Base-by-base conservation (phyloP, 2,888 invertebrate genomes). In the Conchocele bisecta region DNA sequence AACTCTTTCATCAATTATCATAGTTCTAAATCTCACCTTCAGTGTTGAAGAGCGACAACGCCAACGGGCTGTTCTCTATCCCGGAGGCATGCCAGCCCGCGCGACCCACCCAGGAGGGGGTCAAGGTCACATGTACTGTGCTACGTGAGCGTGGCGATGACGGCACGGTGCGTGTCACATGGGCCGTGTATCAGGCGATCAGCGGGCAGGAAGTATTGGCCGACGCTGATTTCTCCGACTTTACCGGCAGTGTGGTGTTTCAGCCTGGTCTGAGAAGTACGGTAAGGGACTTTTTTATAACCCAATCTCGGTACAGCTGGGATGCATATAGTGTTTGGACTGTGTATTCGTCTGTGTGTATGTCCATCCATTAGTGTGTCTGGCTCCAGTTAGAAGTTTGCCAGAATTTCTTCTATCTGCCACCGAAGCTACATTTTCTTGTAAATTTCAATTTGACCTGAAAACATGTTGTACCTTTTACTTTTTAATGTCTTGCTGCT, bases 41-140 rank as follows among this genome's bases (percentile, higher is more conserved):
- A 90, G 90, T 90, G 31, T 59, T 89, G 71, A 90, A 90, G 79
- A 90, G 90, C 81, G 90, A 90, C 84, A 88, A 88, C 82, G 90
- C 90, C 44, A 90, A 90, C 77, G 90, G 90, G 4, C 68, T 89
- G 69, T 90, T 90, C 71, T 86, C 86, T n/a, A 86, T 90, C 56
- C 57, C 71, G 24, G 82, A 83, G 11, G 74, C 65, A 2, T 90
- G 90, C 75, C 63, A 64, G 5, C 87, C 89, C 2, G 53, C 73
- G n/a, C 41, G 54, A 22, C 74, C 84, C 0, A 33, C 37, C 3
- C 48, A 56, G 28, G 89, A 89, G 68, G 67, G 72, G 17, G 68
- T 51, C 2, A 70, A 48, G 0, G 66, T 89, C 20, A 69, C 65
- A 13, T 90, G 90, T 80, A 77, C 75, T 2, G 78, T 90, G 7